Base-by-base conservation (phyloP, 30 jellyfish, hydroid and myxozoan species). In the Aurelia sp. region DNA sequence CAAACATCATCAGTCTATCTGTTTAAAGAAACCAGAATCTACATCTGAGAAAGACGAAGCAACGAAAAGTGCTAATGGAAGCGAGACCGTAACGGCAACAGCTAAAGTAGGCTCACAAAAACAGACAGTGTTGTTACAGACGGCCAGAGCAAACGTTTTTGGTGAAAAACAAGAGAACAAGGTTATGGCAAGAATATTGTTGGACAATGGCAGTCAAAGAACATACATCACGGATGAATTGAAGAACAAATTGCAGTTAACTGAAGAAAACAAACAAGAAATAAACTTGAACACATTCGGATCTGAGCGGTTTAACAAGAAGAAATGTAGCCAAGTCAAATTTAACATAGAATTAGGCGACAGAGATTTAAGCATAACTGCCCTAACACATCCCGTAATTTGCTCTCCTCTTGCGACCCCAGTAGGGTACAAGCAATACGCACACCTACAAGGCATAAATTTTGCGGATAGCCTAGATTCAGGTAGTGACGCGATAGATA, bases 171-270 rank as follows among this genome's bases (percentile, higher is more conserved):
- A 9, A 21, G 65, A 30, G 47, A 71, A 53, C 19, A 72, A 63
- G 60, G 22, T 71, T 18, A 58, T 30, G 13, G 87, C 61, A 8
- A 57, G 38, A 7, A 74, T 75, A 8, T 19, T 85, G 74, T 85
- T 85, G 19, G 94, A 85, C 22, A 55, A 50, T 19, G 94, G 94
- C 35, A 85, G 94, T 63, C 94, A 85, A 74, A 63, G 72, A 19
- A 85, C 66, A 51, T 85, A 69, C 76, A 69, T 85, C 13, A 63
- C 94, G 18, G 74, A 85, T 7, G 74, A 74, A 12, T 21, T 85
- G 40, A 40, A 64, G 76, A 63, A 60, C n/a, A 85, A 44, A 78
- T 76, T 85, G 8, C 50, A 16, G 10, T 64, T 74, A 57, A 62
- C 61, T 41, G 31, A 64, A 6, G 88, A 72, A 22, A 24, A 53